These are phyloP conservation scores for Alexandromys fortis DNA, from an alignment of 2,113 vertebrate species.

Conservation along the genomic window DNA sequence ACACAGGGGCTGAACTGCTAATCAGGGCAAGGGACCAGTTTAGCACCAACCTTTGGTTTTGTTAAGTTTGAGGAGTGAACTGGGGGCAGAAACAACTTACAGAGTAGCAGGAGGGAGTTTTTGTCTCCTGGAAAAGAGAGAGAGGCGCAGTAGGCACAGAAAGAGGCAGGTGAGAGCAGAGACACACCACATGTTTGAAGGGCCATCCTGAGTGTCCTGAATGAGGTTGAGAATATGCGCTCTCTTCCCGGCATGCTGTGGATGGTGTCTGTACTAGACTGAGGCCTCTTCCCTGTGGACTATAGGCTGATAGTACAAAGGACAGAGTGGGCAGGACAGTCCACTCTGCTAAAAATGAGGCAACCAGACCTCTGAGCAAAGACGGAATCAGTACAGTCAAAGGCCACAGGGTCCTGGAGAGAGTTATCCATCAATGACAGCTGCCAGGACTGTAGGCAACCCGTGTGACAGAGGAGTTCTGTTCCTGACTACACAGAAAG, in stretches of 20 bases:
- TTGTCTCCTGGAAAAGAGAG: background rate
- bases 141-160: background rate
- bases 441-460: background rate
- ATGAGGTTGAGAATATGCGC: no score
- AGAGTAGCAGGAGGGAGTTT: background rate
- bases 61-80: background rate
- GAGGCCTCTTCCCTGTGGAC: background rate
- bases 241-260: background rate
- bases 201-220: no score
- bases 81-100: no score
- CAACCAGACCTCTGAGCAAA: background rate
- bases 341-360: background rate
- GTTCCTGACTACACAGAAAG: background rate
- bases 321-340: background rate
- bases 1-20: background rate
- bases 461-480: background rate
- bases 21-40: background rate
- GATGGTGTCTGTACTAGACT: background rate
- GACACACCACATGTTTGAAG: background rate
- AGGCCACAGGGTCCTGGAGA: background rate
- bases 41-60: background rate
- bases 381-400: background rate
- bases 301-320: background rate
- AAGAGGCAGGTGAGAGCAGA: background rate
- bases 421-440: background rate